A percentile compares a stretch with the other conserved stretches of the same genome.
Evolutionary conservation across 2,888 invertebrate species (phyloP).

Genomic region (Heteropelma amictum): DNA sequence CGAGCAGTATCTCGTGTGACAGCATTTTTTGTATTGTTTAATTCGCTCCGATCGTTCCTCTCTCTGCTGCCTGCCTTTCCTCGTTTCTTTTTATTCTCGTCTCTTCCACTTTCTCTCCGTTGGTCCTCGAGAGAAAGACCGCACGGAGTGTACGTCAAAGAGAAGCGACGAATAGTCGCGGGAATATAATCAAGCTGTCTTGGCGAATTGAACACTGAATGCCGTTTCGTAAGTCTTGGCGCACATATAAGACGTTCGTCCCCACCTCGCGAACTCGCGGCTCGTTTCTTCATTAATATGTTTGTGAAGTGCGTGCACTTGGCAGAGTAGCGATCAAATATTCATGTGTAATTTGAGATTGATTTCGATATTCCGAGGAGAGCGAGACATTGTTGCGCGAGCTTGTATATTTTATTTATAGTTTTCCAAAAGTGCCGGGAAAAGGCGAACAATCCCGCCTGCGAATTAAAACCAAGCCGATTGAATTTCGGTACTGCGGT

Average conservation of each 20-base stretch:
- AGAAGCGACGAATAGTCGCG: not conserved
- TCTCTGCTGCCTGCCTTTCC: not conserved
- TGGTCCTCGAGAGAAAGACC: not conserved
- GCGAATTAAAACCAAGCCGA: no score
- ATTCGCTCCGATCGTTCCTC: not conserved
- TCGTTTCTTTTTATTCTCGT: not conserved
- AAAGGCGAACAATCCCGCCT: no score
- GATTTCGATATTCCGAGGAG: not conserved
- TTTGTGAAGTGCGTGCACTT: not conserved
- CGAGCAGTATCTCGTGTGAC: constrained; percentile 20
- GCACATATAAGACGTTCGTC: constrained; percentile 29
- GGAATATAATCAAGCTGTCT: constrained; percentile 8
- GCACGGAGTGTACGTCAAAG: not conserved
- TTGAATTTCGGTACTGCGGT: no score
- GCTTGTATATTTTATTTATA: no score
- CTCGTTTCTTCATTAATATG: constrained; percentile 12
- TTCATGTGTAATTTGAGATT: not conserved
- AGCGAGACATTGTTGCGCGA: not conserved
- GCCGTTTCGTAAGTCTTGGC: constrained; percentile 5
- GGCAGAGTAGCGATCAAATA: constrained; percentile 4
- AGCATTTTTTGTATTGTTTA: constrained; percentile 21
- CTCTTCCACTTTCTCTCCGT: not conserved
- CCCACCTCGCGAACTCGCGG: constrained; percentile 25
- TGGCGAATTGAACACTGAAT: constrained; percentile 24
- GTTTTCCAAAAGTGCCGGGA: no score